phyloP scores from a whole-genome alignment of 2,113 vertebrate genomes.

The Chelonoidis abingdonii region DNA sequence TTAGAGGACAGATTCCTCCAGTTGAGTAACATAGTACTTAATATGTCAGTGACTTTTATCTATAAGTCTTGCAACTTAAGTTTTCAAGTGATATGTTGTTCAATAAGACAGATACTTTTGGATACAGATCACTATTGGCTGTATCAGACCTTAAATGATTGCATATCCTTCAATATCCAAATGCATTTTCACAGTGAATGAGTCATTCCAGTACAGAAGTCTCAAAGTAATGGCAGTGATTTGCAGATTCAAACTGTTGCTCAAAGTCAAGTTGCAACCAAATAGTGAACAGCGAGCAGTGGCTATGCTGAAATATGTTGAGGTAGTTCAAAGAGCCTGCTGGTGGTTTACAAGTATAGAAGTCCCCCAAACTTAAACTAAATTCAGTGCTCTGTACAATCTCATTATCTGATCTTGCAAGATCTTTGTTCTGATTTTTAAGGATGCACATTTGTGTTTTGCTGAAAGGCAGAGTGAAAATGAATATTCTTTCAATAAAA shows the following conservation, averaged over 20 bases:
- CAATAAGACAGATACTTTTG: background rate
- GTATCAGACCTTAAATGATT: background rate
- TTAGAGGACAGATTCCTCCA: background rate
- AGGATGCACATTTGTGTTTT: background rate
- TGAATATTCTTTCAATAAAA: background rate
- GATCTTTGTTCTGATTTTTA: background rate
- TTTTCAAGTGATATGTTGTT: background rate
- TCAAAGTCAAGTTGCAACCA: background rate
- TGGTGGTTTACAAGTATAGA: background rate
- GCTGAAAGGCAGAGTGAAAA: background rate
- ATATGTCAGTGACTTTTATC: background rate
- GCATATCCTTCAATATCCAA: background rate
- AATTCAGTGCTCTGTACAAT: background rate
- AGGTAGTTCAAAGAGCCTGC: background rate
- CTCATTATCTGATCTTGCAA: background rate
- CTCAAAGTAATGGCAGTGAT: background rate
- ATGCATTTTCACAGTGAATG: background rate
- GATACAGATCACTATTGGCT: background rate
- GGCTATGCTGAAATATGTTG: background rate
- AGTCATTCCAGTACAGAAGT: background rate
- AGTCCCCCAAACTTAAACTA: background rate
- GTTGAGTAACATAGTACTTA: background rate
- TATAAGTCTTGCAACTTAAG: background rate
- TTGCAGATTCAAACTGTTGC: background rate
- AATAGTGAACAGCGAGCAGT: background rate